phyloP scores from a whole-genome alignment of 2,888 invertebrate species.

The Drosophila trichaetosa region DNA sequence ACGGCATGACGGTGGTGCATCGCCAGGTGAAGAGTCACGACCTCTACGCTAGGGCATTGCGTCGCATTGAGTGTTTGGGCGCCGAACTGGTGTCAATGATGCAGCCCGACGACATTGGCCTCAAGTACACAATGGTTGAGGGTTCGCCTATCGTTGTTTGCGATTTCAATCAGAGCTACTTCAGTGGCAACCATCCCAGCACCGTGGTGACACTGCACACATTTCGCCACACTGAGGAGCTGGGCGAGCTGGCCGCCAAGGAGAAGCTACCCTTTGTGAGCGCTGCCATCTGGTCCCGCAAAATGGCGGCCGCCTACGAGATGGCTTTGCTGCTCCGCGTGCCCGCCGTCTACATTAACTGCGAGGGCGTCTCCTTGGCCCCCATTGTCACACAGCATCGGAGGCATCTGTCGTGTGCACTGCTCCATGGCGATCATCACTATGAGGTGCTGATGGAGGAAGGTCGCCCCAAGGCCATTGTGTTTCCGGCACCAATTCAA shows the following conservation, averaged over 20 bases:
- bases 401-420: constrained; percentile 11
- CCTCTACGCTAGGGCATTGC: constrained; percentile 30
- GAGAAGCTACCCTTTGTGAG: constrained; percentile 49
- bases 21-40: constrained; percentile 45
- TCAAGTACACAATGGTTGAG: constrained; percentile 39
- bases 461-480: constrained; percentile 23
- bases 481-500: constrained; percentile 51
- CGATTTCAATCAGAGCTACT: constrained; percentile 59
- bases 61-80: constrained; percentile 39
- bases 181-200: constrained; percentile 49
- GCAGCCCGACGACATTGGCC: constrained; percentile 51
- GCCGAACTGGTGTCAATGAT: constrained; percentile 53
- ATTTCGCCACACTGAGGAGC: constrained; percentile 50
- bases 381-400: constrained; percentile 30
- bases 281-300: constrained; percentile 57
- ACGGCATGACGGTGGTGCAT: constrained; percentile 46
- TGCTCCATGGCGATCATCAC: constrained; percentile 40
- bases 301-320: constrained; percentile 59
- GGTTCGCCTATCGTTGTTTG: constrained; percentile 61
- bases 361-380: constrained; percentile 29
- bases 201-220: constrained; percentile 67
- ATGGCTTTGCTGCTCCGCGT: constrained; percentile 38
- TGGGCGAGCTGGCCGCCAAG: constrained; percentile 25
- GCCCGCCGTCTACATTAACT: constrained; percentile 53
- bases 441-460: constrained; percentile 43